phyloP scores from a whole-genome alignment of 2,797 vertebrate species.

The Odontamblyopus lacepedii region DNA sequence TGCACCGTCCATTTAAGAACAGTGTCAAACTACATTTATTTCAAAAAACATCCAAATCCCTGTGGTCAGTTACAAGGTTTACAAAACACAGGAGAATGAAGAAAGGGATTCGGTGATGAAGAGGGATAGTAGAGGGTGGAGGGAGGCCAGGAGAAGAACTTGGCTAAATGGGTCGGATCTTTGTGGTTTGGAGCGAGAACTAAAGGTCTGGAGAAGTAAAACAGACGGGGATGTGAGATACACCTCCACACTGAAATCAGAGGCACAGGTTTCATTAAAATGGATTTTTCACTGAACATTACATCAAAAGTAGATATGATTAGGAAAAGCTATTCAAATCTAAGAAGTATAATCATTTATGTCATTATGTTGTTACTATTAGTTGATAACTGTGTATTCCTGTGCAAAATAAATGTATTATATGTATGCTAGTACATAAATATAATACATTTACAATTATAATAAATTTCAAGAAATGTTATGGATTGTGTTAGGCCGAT shows the following conservation, averaged over 20 bases:
- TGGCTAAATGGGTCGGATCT: conserved; percentile 48
- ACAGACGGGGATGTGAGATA: conserved; percentile 42
- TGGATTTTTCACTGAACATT: not conserved
- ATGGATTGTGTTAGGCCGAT: too few relatives aligned
- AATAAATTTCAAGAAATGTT: too few relatives aligned
- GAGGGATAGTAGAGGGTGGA: conserved; percentile 25
- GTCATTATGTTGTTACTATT: too few relatives aligned
- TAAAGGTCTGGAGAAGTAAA: conserved; percentile 41
- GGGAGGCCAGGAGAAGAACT: conserved; percentile 42
- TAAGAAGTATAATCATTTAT: not conserved
- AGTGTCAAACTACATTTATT: conserved; percentile 58
- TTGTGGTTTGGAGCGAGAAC: conserved; percentile 49
- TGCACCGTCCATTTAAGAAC: conserved; percentile 40
- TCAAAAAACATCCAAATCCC: conserved; percentile 52
- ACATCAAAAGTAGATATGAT: not conserved
- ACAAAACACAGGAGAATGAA: conserved; percentile 44
- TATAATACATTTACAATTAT: too few relatives aligned
- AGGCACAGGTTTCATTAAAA: not conserved
- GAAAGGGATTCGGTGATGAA: conserved; percentile 21
- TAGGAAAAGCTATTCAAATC: not conserved
- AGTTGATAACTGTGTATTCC: too few relatives aligned
- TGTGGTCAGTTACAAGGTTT: conserved; percentile 47
- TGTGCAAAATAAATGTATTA: too few relatives aligned
- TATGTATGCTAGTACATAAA: too few relatives aligned
- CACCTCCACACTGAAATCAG: conserved; percentile 26